Conservation (phyloP, 2,113 vertebrate genomes). For the Emydocephalus ijimae region DNA sequence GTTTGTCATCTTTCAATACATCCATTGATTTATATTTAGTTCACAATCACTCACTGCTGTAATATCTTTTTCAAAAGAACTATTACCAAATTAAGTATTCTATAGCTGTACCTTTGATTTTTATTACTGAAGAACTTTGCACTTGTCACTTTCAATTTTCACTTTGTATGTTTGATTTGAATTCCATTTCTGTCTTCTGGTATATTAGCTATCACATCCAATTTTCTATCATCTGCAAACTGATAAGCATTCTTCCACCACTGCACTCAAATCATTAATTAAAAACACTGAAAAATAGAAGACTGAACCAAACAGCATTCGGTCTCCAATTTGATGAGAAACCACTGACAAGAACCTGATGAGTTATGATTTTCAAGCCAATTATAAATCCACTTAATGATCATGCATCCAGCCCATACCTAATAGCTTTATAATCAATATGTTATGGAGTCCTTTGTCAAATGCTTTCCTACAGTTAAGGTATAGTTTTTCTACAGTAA, state of each 20-base stretch:
- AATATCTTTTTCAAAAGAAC: neutral
- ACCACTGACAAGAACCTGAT: neutral
- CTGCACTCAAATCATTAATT: neutral
- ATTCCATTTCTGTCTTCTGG: neutral
- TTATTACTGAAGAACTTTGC: neutral
- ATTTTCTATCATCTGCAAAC: neutral
- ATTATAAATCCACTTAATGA: neutral
- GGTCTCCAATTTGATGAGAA: neutral
- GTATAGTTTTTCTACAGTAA: neutral
- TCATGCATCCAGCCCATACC: neutral
- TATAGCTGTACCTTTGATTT: neutral
- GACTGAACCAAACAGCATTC: neutral
- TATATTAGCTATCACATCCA: neutral
- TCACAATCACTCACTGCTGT: neutral
- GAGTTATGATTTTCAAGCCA: neutral
- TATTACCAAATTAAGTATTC: neutral
- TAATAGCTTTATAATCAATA: neutral
- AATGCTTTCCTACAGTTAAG: neutral
- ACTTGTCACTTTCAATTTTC: neutral
- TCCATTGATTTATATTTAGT: neutral
- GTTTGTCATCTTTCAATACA: neutral
- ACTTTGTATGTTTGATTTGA: neutral
- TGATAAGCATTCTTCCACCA: neutral
- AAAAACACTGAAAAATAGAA: neutral
- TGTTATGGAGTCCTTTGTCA: neutral